Evolutionary conservation across 2,113 vertebrate genomes (phyloP).

Genomic region (Crotalus tigris): DNA sequence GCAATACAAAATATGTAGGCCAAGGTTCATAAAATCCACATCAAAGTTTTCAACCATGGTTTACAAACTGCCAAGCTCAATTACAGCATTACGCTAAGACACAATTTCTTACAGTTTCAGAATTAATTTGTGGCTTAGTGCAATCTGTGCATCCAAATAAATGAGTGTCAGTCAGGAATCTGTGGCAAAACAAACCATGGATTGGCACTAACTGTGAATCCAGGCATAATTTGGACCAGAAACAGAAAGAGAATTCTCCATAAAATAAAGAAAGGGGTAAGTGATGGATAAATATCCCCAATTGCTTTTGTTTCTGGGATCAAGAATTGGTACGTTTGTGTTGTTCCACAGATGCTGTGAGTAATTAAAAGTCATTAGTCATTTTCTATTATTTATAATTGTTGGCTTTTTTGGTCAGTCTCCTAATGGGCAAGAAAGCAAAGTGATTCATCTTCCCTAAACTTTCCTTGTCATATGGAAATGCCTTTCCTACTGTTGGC

Average conservation of each 20-base stretch:
- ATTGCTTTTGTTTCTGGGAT: not conserved
- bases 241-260: not conserved
- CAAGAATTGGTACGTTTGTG: not conserved
- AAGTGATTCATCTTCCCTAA: conserved; percentile 52
- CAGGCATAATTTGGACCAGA: not conserved
- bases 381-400: conserved; percentile 36
- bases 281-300: not conserved
- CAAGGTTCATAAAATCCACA: not conserved
- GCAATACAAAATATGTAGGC: not conserved
- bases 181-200: not conserved
- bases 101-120: not conserved
- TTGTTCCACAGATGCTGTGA: conserved; percentile 30
- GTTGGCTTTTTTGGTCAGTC: conserved; percentile 30
- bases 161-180: not conserved
- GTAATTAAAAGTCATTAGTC: conserved; percentile 36
- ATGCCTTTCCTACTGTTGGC: conserved; percentile 42
- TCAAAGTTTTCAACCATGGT: not conserved
- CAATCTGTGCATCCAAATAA: not conserved
- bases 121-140: not conserved
- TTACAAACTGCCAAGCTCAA: not conserved
- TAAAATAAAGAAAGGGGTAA: no score
- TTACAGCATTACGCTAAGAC: not conserved
- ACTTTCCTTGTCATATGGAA: conserved; percentile 42
- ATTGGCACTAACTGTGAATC: not conserved
- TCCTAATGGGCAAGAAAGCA: conserved; percentile 39